Evolutionary conservation across 2,888 invertebrate genomes (phyloP).

Genomic region (Meloe dianella): DNA sequence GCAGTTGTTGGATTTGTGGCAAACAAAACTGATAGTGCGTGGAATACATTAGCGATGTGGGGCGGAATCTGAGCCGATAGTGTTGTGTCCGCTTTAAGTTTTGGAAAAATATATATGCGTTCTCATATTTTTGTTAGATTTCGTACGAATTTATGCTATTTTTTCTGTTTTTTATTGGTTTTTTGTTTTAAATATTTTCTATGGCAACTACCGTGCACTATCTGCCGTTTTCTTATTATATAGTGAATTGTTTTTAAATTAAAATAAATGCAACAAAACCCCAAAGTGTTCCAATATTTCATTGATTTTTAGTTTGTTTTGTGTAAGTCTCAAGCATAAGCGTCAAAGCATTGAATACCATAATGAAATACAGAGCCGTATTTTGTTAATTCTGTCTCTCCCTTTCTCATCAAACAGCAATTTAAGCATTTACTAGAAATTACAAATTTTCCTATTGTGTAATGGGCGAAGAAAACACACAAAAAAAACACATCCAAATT

Average conservation of each 20-base stretch:
- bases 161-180: no score
- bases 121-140: no score
- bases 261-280: background rate
- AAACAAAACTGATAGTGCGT: no score
- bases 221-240: background rate
- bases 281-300: background rate
- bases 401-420: background rate
- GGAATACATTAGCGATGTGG: no score
- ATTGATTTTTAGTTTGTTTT: background rate
- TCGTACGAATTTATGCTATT: no score
- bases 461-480: background rate
- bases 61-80: background rate
- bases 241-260: background rate
- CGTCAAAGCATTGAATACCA: background rate
- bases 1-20: no score
- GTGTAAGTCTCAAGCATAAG: background rate
- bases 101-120: conserved; percentile 1
- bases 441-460: background rate
- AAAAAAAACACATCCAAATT: background rate
- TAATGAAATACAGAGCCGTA: background rate
- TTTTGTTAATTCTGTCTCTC: background rate
- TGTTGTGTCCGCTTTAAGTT: background rate
- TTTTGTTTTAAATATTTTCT: background rate
- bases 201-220: background rate
- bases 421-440: background rate